Conservation (phyloP, 2,888 invertebrate species). For the Drosophila anomelani region DNA sequence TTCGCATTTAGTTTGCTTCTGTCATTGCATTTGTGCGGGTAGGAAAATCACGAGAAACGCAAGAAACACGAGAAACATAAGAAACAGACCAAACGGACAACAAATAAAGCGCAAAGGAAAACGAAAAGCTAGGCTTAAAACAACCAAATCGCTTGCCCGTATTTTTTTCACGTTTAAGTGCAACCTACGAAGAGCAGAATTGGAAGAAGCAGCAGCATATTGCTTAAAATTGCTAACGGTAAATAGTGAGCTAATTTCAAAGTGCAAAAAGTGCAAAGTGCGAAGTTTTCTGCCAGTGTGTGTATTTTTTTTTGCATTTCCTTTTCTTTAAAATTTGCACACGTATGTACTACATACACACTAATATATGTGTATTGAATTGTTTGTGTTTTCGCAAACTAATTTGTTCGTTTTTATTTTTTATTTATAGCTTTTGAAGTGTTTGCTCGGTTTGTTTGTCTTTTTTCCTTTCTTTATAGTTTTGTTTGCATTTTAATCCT, state of each 20-base stretch:
- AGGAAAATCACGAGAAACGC: constrained; percentile 57
- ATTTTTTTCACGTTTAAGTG: constrained; percentile 43
- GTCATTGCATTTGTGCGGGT: constrained; percentile 78
- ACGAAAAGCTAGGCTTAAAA: constrained; percentile 22
- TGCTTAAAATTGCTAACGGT: constrained; percentile 44
- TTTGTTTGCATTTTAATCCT: constrained; percentile 22
- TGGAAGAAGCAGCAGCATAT: constrained; percentile 23
- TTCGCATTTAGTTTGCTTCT: constrained; percentile 75
- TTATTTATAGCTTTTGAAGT: constrained; percentile 5
- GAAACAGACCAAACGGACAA: constrained; percentile 36
- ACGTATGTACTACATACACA: background rate
- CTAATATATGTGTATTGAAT: background rate
- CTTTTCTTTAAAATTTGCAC: constrained; percentile 13
- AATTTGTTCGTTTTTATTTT: constrained; percentile 3
- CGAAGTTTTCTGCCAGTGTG: constrained; percentile 37
- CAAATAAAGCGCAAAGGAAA: constrained; percentile 18
- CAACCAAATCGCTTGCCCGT: constrained; percentile 16
- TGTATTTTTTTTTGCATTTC: constrained; percentile 7
- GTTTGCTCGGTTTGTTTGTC: constrained; percentile 3
- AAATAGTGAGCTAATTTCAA: constrained; percentile 43
- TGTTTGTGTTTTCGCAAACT: constrained; percentile 9
- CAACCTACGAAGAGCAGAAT: constrained; percentile 16
- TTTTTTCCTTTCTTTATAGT: background rate
- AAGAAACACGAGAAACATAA: constrained; percentile 34
- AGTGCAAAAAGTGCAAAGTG: constrained; percentile 45